Conservation (phyloP, 2,113 vertebrate genomes). For the Clarias gariepinus region DNA sequence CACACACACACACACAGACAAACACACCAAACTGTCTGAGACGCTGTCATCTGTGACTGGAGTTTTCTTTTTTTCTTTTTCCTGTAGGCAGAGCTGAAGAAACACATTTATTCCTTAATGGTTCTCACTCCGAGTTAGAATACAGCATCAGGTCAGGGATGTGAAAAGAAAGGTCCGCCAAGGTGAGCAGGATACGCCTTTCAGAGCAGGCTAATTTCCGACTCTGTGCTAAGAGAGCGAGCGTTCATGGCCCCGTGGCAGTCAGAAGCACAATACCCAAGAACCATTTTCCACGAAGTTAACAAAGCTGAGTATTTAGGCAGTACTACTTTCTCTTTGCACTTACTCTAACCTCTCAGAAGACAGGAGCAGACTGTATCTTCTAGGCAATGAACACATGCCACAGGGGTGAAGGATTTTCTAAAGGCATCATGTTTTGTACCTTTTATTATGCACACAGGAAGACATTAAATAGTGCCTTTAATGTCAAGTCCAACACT, state of each 20-base stretch:
- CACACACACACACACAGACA: conserved; percentile 1
- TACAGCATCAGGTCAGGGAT: background rate
- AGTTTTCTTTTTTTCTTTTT: background rate
- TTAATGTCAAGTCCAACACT: background rate
- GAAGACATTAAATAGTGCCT: background rate
- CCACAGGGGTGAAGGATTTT: background rate
- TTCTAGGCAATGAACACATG: background rate
- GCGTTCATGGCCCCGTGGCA: background rate
- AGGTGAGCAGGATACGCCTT: conserved; percentile 16
- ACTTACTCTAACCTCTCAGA: no score
- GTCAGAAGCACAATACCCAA: background rate
- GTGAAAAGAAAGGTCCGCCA: conserved; percentile 10
- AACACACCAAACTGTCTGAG: background rate
- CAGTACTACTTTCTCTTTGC: background rate
- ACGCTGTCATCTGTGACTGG: background rate
- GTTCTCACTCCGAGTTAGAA: conserved; percentile 1
- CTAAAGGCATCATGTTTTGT: background rate
- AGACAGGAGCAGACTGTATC: background rate
- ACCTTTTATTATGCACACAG: background rate
- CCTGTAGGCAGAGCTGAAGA: background rate
- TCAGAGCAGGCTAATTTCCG: conserved; percentile 11
- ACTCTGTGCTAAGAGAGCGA: background rate
- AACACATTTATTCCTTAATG: conserved; percentile 24
- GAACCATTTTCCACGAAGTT: background rate
- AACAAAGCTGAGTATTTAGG: background rate